Percentiles rank a stretch among this genome's conserved stretches.
These are phyloP conservation scores for Sapayoa aenigma DNA, from an alignment of 2,113 vertebrate genomes.

Conservation along the genomic window DNA sequence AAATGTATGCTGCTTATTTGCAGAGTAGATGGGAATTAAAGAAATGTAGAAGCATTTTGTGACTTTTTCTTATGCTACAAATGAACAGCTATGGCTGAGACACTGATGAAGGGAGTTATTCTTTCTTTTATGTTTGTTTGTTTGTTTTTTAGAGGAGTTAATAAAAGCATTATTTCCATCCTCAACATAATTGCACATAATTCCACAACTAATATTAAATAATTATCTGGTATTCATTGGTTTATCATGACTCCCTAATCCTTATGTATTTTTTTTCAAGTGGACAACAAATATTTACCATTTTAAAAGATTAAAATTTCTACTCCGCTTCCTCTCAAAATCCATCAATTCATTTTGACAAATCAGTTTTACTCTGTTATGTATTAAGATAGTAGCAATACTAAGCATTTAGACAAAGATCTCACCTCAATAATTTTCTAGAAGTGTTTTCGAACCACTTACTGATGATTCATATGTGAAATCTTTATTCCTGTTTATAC, in stretches of 20 bases:
- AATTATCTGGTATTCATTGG: background rate
- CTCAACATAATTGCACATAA: background rate
- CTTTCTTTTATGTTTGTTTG: background rate
- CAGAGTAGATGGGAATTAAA: background rate
- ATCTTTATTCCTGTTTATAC: background rate
- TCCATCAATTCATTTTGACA: background rate
- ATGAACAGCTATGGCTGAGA: background rate
- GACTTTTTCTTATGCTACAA: background rate
- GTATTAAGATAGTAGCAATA: background rate
- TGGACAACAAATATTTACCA: background rate
- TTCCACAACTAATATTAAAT: conserved; percentile 6
- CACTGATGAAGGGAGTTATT: background rate
- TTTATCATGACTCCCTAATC: background rate
- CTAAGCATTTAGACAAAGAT: background rate
- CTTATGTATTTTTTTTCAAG: background rate
- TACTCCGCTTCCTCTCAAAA: background rate
- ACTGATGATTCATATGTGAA: background rate
- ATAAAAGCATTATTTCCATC: background rate
- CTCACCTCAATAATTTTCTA: background rate
- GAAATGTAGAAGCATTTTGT: background rate
- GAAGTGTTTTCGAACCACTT: background rate
- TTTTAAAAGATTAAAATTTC: background rate
- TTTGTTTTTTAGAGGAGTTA: background rate
- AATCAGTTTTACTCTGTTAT: background rate
- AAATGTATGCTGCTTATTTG: conserved; percentile 1